Evolutionary conservation across 2,797 vertebrate species (phyloP).

Genomic region (Chanos chanos): DNA sequence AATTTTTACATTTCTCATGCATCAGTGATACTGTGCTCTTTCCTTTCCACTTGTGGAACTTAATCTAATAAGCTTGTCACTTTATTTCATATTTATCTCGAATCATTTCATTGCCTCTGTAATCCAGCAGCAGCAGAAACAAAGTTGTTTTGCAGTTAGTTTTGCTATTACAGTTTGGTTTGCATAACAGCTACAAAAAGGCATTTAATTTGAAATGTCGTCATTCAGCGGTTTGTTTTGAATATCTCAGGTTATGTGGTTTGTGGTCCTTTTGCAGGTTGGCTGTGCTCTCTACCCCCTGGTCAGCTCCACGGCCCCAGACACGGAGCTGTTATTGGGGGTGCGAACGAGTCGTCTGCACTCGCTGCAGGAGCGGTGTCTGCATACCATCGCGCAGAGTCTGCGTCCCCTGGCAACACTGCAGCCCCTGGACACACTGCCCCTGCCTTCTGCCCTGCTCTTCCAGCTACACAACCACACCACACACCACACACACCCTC

Average conservation of each 20-base stretch:
- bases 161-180: no score
- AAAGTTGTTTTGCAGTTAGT: no score
- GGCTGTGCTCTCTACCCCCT: constrained; percentile 43
- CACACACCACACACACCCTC: neutral
- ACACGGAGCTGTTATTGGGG: constrained; percentile 49
- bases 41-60: no score
- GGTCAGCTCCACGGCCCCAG: constrained; percentile 49
- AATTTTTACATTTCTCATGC: no score
- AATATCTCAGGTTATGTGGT: neutral
- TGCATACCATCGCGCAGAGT: constrained; percentile 41
- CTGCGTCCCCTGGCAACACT: constrained; percentile 22
- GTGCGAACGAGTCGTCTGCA: constrained; percentile 34
- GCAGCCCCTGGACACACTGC: constrained; percentile 33
- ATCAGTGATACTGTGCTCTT: no score
- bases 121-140: no score
- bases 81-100: no score
- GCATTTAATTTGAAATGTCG: no score
- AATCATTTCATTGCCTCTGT: no score
- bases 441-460: constrained; percentile 37
- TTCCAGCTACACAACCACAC: constrained; percentile 29
- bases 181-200: no score
- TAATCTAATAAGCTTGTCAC: no score
- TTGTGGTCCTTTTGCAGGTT: constrained; percentile 26
- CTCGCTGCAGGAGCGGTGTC: constrained; percentile 48
- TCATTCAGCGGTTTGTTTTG: no score